Evolutionary conservation across 1,140 invertebrate genomes (phyloP), one percentile per base, ranked within the genome.

Genomic region (Euschistus heros): DNA sequence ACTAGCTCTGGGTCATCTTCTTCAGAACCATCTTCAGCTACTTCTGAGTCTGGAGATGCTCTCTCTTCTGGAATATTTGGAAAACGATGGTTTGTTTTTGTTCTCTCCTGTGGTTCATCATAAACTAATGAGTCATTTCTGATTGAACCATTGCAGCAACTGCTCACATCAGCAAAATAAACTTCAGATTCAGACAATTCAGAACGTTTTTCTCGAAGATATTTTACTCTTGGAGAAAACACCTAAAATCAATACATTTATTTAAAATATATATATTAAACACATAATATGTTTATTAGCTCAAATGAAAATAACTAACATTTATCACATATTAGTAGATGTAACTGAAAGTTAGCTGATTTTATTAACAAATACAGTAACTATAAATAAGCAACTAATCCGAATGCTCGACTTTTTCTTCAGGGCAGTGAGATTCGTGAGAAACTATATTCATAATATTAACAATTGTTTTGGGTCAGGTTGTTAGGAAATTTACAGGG

Each of bases 101-200:
- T 62, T 27, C 67, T 24, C 1, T 64, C 63, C 26, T 68, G 67
- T 18, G 72, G 70, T 64, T 73, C 72, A 62, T 72, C 71, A 52
- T 73, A 71, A 7, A 69, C 68, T 22, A 69, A 67, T 2, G 71
- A 71, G 70, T 82, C 81, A 69, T 82, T 82, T 69, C 84, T 80
- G 2, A 86, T 78, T 63, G 84, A 86, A 65, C 86, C 83, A 72
- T 86, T 86, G 69, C 87, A 89, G 71, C 88, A 90, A 60, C 87
- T 91, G n/a, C 87, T 89, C 0, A 90, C 88, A 71, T 91, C 88
- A 1, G 88, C 88, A 73, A 91, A 91, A 72, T 92, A 91, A 0
- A 92, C 79, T 75, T 92, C 89, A 3, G 87, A 89, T 63, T 81
- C 80, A 0, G 78, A 79, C 65, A 77, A 76, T 66, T 79, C 66